Conservation (phyloP, 2,888 invertebrate genomes). For the Leucania comma region DNA sequence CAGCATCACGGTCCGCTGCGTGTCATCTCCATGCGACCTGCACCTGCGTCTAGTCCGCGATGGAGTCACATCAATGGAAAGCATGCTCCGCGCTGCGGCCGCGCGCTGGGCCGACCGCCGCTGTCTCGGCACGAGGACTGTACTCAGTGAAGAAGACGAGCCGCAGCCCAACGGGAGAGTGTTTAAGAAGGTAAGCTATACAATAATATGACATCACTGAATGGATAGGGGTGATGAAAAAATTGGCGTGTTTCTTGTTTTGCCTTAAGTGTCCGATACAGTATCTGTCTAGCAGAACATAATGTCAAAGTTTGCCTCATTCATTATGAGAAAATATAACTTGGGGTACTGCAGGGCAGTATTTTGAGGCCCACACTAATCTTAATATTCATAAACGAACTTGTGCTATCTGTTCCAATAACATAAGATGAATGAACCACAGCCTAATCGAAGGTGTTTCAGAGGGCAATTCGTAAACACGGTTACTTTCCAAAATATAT, state of each 20-base stretch:
- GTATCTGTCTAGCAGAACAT: background rate
- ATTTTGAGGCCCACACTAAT: background rate
- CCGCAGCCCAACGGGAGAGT: conserved; percentile 97
- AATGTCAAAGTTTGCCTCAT: background rate
- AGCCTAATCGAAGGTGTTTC: background rate
- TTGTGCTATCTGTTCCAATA: background rate
- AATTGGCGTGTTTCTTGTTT: background rate
- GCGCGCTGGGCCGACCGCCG: conserved; percentile 93
- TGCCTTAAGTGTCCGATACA: background rate
- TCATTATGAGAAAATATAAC: background rate
- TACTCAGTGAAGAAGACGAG: conserved; percentile 98
- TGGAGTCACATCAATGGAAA: conserved; percentile 95
- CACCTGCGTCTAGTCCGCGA: conserved; percentile 94
- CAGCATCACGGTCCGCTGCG: conserved; percentile 93
- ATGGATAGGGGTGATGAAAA: background rate
- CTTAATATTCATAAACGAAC: background rate
- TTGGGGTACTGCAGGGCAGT: background rate
- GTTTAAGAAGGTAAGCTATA: conserved; percentile 95
- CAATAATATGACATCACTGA: background rate
- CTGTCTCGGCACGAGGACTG: conserved; percentile 97
- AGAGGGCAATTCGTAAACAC: background rate
- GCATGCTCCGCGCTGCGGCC: conserved; percentile 95
- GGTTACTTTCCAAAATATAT: background rate
- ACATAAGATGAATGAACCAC: background rate
- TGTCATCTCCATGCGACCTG: conserved; percentile 92